Conservation (phyloP, 2,797 vertebrate species). For the Siniperca undulata region DNA sequence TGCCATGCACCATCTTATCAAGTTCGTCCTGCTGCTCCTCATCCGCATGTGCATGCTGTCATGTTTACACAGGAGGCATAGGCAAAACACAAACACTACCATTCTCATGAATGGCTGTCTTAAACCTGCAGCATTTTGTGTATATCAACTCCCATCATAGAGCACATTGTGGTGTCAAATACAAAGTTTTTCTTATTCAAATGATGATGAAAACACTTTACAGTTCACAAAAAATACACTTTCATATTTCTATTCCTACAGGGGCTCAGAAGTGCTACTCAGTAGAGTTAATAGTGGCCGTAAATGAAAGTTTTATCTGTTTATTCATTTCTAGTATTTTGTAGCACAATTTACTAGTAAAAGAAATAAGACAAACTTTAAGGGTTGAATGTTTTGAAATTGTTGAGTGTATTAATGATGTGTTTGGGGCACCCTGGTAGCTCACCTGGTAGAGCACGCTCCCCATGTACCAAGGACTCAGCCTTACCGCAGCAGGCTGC, state of each 20-base stretch:
- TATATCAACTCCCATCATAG: not conserved
- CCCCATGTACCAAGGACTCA: too few species aligned
- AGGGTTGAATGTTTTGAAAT: too few species aligned
- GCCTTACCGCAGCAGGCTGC: too few species aligned
- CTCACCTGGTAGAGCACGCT: too few species aligned
- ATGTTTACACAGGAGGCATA: slow-evolving; percentile 37
- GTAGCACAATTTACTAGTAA: too few species aligned
- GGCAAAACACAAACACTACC: not conserved
- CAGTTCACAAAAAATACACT: not conserved
- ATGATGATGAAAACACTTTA: not conserved
- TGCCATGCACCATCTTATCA: slow-evolving; percentile 48
- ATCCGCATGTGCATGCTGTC: slow-evolving; percentile 33
- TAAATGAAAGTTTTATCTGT: not conserved
- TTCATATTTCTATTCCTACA: not conserved
- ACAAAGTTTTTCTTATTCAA: not conserved
- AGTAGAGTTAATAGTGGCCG: not conserved
- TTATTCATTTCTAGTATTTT: too few species aligned
- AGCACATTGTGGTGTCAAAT: not conserved
- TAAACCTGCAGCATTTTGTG: not conserved
- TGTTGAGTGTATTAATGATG: too few species aligned
- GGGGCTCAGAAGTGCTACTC: not conserved
- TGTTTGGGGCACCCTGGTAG: too few species aligned
- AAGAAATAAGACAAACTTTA: too few species aligned
- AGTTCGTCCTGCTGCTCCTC: slow-evolving; percentile 30
- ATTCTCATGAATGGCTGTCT: not conserved